These are phyloP conservation scores for Mesocentrotus franciscanus DNA, from an alignment of 53 echinoderm and acorn worm genomes.

Conservation along the genomic window DNA sequence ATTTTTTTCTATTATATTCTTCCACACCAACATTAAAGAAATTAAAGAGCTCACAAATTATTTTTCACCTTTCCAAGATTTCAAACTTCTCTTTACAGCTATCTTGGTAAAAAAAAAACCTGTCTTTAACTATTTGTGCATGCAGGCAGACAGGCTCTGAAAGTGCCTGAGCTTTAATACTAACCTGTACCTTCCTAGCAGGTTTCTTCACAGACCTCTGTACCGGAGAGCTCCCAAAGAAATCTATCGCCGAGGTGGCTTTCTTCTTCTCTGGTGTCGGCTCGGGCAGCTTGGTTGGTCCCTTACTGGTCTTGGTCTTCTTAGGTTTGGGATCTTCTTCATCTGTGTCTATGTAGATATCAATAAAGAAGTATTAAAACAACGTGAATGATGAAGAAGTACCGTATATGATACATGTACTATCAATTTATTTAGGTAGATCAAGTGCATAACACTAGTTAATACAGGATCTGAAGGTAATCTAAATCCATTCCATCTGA, in stretches of 20 bases:
- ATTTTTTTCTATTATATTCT: too few species aligned
- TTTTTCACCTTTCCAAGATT: too few species aligned
- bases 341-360: constrained; percentile 70
- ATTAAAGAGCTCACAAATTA: too few species aligned
- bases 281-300: constrained; percentile 61
- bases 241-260: constrained; percentile 74
- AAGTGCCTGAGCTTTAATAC: not conserved
- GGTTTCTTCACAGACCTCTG: constrained; percentile 85
- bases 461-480: not conserved
- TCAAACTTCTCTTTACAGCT: too few species aligned
- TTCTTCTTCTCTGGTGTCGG: constrained; percentile 81
- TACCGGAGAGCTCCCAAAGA: constrained; percentile 85
- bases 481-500: not conserved
- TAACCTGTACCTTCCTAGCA: constrained; percentile 26
- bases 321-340: constrained; percentile 53
- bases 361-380: not conserved
- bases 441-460: not conserved
- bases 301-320: constrained; percentile 57
- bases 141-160: too few species aligned
- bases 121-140: too few species aligned
- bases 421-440: too few species aligned
- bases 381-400: not conserved
- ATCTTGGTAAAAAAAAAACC: too few species aligned
- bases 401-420: not conserved
- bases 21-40: too few species aligned